Conservation (phyloP, 2,797 vertebrate species). For the Phalloptychus januarius region DNA sequence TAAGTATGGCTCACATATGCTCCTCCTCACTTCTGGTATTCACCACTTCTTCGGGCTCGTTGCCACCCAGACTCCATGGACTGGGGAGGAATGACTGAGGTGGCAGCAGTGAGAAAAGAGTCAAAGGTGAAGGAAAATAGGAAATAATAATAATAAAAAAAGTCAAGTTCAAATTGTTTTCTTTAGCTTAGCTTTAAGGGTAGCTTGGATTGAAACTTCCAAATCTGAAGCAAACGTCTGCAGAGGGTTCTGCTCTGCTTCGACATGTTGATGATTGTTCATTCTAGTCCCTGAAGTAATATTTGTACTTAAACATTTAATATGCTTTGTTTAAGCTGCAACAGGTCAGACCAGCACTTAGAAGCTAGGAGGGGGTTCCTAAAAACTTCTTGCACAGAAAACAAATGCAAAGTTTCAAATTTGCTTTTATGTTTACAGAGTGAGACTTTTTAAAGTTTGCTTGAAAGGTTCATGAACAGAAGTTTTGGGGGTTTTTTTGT, state of each 20-base stretch:
- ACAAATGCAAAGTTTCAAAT: background rate
- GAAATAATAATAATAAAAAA: constrained; percentile 7
- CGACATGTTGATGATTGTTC: background rate
- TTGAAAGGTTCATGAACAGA: background rate
- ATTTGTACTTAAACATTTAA: constrained; percentile 59
- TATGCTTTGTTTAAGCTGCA: background rate
- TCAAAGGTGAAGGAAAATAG: constrained; percentile 6
- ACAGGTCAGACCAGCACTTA: background rate
- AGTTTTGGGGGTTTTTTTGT: too few species aligned
- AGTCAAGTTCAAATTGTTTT: background rate
- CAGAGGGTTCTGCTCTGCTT: background rate
- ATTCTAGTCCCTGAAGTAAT: constrained; percentile 84
- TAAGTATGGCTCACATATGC: constrained; percentile 98
- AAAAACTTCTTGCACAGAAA: background rate
- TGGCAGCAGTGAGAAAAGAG: constrained; percentile 9
- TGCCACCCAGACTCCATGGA: constrained; percentile 86
- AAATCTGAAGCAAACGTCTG: background rate
- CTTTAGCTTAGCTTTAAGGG: background rate
- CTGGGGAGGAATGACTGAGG: constrained; percentile 21
- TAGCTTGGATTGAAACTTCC: background rate
- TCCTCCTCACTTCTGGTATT: constrained; percentile 93
- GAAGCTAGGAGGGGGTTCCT: background rate
- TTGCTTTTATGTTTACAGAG: background rate
- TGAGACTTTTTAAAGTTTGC: background rate
- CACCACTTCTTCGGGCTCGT: constrained; percentile 83